Evolutionary conservation across 1,140 invertebrate species (phyloP), one percentile per base, ranked within the genome.

Genomic region (Nasonia vitripennis): DNA sequence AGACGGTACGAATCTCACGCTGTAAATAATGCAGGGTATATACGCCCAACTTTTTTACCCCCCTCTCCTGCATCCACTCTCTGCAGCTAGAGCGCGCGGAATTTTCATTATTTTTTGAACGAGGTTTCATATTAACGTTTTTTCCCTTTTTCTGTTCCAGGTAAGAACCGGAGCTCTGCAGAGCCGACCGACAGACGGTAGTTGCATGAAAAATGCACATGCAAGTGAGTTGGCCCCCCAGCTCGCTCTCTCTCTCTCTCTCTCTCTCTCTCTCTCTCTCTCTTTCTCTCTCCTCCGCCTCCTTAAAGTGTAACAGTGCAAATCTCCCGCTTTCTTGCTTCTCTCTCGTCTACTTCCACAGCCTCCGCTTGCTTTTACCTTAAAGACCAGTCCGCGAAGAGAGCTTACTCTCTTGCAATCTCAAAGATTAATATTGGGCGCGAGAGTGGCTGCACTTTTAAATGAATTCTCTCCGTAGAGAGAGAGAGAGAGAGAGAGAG

Each of bases 41-140:
- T 27, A 27, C 55, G 41, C 62, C 70, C 34, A 74, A 45, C 77
- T 70, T 77, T 67, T 37, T 41, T 74, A 2, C 41, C 23, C 31
- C n/a, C 20, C 48, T 51, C 55, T 1, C 23, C 3, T 20, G 17
- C 12, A 45, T 62, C 55, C 55, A 37, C 12, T 78, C 27, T 70
- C 27, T 17, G n/a, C n/a, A 11, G 41, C 34, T 37, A 37, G 27
- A 27, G 34, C 2, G 31, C 12, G 3, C 31, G 41, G 71, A 51
- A 81, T 70, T 85, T 85, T 77, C 84, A 81, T 85, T 68, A 85
- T 81, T 85, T 27, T 68, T 85, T 37, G 41, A 85, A 74, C 31
- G 17, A 67, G 34, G 27, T 68, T 14, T 55, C 31, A 41, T 71
- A 86, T 82, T 86, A 86, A 81, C 48, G 14, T 71, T 73, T 75